Evolutionary conservation across 2,797 vertebrate genomes (phyloP), one percentile per base, ranked within the genome.

Genomic region (Nasua narica): DNA sequence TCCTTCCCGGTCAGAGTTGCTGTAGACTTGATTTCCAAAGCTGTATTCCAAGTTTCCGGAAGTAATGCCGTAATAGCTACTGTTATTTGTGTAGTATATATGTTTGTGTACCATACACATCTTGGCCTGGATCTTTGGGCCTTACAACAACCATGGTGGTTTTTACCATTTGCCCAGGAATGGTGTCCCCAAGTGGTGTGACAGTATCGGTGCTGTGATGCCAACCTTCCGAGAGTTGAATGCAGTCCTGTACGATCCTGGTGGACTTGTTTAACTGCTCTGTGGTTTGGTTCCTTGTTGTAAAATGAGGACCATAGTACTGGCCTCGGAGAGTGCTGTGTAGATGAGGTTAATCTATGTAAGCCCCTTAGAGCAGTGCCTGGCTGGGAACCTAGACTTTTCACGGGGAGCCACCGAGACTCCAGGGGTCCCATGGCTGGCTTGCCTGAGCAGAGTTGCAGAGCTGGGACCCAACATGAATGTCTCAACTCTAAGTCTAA

Each of bases 11-110:
- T 56, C 27, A 48, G 96, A 32, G 46, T 77, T 92, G 50, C 79
- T 81, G 23, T 79, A 78, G 70, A 58, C 77, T 94, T 91, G 82
- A 43, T 94, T 91, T 88, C 46, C 35, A 89, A 92, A 91, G 21
- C 19, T 62, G 14, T 19, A 40, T 43, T 87, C 29, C n/a, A 50
- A 48, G 21, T 88, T 92, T 91, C 27, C 78, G 69, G 56, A 83
- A 86, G 18, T 12, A 82, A 72, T 46, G 43, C 14, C 35, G 4
- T 15, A 15, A 18, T 43, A 40, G 43, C 23, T 19, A 54, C 60
- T 2, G 43, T 23, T 86, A 8, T 72, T 58, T 76, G 70, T 76
- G 4, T 35, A 67, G 29, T 12, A 14, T 32, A 32, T 14, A 46
- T 2, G 3, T 89, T 62, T 74, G 69, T 40, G 2, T 32, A 83